Evolutionary conservation across 2,888 invertebrate genomes (phyloP), one percentile per base, ranked within the genome.

Genomic region (Erynnis tages): DNA sequence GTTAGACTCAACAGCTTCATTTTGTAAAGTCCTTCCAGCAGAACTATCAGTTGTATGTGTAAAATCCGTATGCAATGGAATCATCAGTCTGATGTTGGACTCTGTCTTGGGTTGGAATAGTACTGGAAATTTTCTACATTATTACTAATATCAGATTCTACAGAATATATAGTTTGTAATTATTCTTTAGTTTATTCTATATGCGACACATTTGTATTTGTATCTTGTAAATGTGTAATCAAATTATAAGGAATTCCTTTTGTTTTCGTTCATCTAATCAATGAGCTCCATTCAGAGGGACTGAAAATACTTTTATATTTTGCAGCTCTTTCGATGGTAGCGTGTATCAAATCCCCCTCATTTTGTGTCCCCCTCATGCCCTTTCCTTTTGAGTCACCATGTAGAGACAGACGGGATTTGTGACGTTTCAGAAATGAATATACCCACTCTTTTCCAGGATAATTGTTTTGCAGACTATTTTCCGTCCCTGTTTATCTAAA

Each of bases 31-130:
- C 13, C 32, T 32, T 32, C 5, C 14, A 32, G 32, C 14, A 32
- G 32, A 32, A 14, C 14, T 32, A 32, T 32, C 32, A 32, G 32
- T 32, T 32, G 32, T 32, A 14, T 32, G 32, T 32, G 32, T 14
- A 32, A 32, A 32, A 14, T 32, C 8, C 13, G 32, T 32, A 32
- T 32, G 14, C 32, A 32, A 14, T 14, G 32, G 14, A 32, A 32
- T 32, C 32, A 13, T 14, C 32, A 14, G 14, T 14, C 32, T 32
- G 32, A 14, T 32, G 13, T 32, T 32, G 13, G 13, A 32, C 7
- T 32, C 32, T 32, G 32, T 32, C 4, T 14, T 32, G 32, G 32
- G 11, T 14, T 14, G 32, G 32, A 32, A 32, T 32, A 32, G 32
- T 32, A 7, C 32, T 32, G 32, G 14, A 32, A 13, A 32, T 32